phyloP scores from a whole-genome alignment of 2,113 vertebrate genomes.

The Microtus montanus region DNA sequence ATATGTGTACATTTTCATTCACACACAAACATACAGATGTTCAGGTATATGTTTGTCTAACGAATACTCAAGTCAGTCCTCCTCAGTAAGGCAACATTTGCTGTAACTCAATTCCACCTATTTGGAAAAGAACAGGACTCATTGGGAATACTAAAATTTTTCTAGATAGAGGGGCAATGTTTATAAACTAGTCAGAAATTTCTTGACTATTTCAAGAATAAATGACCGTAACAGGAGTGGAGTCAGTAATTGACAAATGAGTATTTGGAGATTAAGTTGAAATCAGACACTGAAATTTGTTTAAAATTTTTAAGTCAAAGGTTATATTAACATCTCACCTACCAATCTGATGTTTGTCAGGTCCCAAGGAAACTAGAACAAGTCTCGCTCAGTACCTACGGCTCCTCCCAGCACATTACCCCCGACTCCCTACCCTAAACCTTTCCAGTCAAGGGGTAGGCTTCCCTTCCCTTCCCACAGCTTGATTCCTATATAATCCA shows the following conservation, averaged over 20 bases:
- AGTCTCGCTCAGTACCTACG: background rate
- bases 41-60: background rate
- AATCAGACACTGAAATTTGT: background rate
- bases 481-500: background rate
- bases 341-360: background rate
- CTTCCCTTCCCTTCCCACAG: background rate
- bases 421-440: background rate
- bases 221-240: background rate
- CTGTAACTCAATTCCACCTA: background rate
- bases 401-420: background rate
- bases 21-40: background rate
- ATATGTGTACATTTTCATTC: too few relatives aligned
- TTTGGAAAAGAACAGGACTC: background rate
- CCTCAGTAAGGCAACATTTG: background rate
- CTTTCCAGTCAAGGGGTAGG: background rate
- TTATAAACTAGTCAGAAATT: background rate
- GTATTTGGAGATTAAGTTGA: background rate
- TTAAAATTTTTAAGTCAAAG: background rate
- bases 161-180: background rate
- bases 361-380: background rate
- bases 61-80: background rate
- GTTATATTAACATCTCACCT: background rate
- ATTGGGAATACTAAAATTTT: background rate
- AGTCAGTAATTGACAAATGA: background rate
- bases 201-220: background rate